Evolutionary conservation across 2,113 vertebrate species (phyloP), one percentile per base, ranked within the genome.

Genomic region (Deroptyus accipitrinus): DNA sequence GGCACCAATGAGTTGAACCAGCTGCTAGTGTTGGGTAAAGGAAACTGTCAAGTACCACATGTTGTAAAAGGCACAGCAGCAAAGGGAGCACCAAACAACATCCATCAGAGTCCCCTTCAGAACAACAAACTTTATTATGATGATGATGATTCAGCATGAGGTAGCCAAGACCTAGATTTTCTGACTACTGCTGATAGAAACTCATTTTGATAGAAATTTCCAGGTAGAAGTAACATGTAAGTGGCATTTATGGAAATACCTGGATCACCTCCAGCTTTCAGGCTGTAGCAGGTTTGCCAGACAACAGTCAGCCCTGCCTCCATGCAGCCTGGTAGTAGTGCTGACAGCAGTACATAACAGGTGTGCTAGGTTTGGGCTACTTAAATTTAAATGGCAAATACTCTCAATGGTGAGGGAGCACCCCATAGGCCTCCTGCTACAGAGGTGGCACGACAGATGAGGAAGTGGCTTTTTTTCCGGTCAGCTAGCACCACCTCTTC

Each of bases 11-110:
- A 46, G 37, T 30, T 0, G 1, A 70, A 30, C 14, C 13, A 57
- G 16, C 19, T 78, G 27, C 37, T 73, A 4, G 1, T 6, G 18
- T 19, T 28, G 23, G 27, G 17, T 41, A 18, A 41, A 33, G 0
- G 6, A 0, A 0, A 24, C 23, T 23, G 22, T 4, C 0, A 6
- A 73, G 69, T 48, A 77, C 30, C n/a, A 33, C 1, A 0, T 2
- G 13, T 30, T 54, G 23, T 28, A 41, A 52, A 77, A 51, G 19
- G 17, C 6, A 13, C 8, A 48, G 30, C 1, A 23, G 46, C n/a
- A 73, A 63, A 63, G 42, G 19, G 9, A 73, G 30, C 35, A 41
- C 11, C 39, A 30, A 73, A 41, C 28, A 55, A 33, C 11, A 67
- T n/a, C 28, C 17, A 17, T 3, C 4, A 41, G 33, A 62, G 13